A percentile compares a stretch with the other conserved stretches of the same genome.
phyloP scores from a whole-genome alignment of 2,888 invertebrate genomes.

The Sepiola atlantica region DNA sequence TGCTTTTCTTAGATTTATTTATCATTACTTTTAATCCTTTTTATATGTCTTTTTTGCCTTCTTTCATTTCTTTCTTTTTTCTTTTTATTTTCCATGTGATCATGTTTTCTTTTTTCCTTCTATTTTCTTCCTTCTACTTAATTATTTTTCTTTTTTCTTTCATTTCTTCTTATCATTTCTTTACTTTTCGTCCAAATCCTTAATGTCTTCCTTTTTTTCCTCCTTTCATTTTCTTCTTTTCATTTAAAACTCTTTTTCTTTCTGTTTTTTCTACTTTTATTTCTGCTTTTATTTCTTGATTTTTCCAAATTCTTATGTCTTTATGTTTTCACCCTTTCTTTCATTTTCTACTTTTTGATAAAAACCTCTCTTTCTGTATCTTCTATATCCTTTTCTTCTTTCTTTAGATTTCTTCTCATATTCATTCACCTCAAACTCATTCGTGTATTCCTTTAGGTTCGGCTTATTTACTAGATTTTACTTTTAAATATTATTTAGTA shows the following conservation, averaged over 20 bases:
- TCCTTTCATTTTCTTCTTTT: not conserved
- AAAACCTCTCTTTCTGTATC: not conserved
- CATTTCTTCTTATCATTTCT: not conserved
- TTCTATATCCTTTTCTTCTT: not conserved
- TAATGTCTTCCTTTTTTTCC: too few relatives aligned
- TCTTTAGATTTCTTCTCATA: not conserved
- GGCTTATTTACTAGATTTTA: not conserved
- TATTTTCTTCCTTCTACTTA: not conserved
- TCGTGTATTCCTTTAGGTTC: too few relatives aligned
- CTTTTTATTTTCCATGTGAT: not conserved
- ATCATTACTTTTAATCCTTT: too few relatives aligned
- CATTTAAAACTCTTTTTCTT: not conserved
- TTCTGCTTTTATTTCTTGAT: not conserved
- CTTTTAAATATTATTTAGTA: not conserved
- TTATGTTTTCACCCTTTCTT: not conserved
- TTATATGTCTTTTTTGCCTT: too few relatives aligned
- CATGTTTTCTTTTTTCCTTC: not conserved
- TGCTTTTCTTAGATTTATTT: too few relatives aligned
- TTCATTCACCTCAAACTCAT: too few relatives aligned
- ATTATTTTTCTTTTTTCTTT: not conserved
- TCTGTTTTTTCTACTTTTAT: not conserved
- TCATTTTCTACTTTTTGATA: too few relatives aligned
- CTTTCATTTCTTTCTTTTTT: not conserved
- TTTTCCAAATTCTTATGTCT: not conserved
- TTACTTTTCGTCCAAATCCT: not conserved